A percentile compares a stretch with the other conserved stretches of the same genome.
These are phyloP conservation scores for Hetaerina americana DNA, from an alignment of 1,140 invertebrate species.

Conservation along the genomic window DNA sequence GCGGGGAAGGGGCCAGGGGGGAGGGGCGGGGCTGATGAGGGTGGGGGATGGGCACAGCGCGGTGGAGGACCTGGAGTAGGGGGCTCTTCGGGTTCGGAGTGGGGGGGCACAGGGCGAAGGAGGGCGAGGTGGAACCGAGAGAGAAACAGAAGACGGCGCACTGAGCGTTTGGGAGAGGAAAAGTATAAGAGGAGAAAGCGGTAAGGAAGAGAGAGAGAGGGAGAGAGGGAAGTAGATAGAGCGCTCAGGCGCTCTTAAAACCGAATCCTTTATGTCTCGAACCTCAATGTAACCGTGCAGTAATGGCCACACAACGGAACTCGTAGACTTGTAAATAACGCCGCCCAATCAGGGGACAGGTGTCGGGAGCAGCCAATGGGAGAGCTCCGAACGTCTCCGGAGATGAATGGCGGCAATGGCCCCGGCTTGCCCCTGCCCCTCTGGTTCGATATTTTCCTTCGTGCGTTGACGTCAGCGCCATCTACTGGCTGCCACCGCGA, in stretches of 20 bases:
- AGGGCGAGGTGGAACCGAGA: neutral
- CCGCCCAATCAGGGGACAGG: slow-evolving; percentile 18
- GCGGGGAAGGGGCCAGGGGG: neutral
- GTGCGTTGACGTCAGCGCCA: slow-evolving; percentile 12
- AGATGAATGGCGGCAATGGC: slow-evolving; percentile 11
- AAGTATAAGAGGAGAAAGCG: too few relatives aligned
- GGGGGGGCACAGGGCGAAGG: neutral
- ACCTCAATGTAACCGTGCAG: slow-evolving; percentile 12
- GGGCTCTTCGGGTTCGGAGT: too few relatives aligned
- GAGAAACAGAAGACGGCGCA: neutral
- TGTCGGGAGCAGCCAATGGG: slow-evolving; percentile 19
- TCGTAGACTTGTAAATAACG: slow-evolving; percentile 25
- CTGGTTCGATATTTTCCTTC: neutral
- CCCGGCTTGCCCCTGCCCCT: slow-evolving; percentile 3
- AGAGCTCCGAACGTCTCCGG: slow-evolving; percentile 9
- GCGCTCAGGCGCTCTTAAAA: slow-evolving; percentile 5
- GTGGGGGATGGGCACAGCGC: neutral
- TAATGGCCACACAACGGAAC: slow-evolving; percentile 16
- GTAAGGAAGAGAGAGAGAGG: neutral
- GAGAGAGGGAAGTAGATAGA: neutral
- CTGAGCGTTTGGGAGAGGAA: neutral
- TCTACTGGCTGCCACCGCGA: slow-evolving; percentile 9
- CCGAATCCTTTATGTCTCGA: slow-evolving; percentile 19
- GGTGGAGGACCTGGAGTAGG: neutral
- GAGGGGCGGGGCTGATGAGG: neutral